Percentiles rank a stretch among this genome's conserved stretches.
Evolutionary conservation across 2,888 invertebrate species (phyloP).

Genomic region (Prostheceraeus crozeri): DNA sequence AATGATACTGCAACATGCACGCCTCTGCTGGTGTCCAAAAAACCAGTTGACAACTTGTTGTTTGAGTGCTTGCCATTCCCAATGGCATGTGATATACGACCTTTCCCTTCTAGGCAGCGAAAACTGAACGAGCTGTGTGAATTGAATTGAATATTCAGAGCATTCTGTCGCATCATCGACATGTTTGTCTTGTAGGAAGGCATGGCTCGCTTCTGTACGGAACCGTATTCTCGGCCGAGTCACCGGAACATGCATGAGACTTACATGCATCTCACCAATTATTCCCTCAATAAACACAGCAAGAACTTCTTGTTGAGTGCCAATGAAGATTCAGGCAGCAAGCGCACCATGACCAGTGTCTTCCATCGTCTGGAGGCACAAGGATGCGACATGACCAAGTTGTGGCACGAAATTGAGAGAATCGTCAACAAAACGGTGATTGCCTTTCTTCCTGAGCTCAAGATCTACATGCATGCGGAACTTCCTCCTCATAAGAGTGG

Average conservation of each 20-base stretch:
- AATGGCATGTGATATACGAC: too few species aligned
- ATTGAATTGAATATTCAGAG: too few species aligned
- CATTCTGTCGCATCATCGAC: too few species aligned
- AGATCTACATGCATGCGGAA: conserved; percentile 51
- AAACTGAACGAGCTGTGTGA: too few species aligned
- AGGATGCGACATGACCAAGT: conserved; percentile 52
- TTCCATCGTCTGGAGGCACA: conserved; percentile 50
- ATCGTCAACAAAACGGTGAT: conserved; percentile 58
- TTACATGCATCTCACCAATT: conserved; percentile 60
- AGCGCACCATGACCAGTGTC: conserved; percentile 58
- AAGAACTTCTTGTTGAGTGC: conserved; percentile 56
- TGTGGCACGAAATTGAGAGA: conserved; percentile 58
- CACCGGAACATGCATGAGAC: conserved; percentile 56
- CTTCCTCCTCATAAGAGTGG: conserved; percentile 53
- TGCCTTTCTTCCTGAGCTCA: conserved; percentile 58
- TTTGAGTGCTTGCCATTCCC: too few species aligned
- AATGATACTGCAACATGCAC: too few species aligned
- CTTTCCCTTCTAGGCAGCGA: too few species aligned
- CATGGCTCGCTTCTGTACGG: conserved; percentile 59
- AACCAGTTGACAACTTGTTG: too few species aligned
- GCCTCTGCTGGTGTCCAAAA: too few species aligned
- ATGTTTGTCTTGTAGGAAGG: too few species aligned
- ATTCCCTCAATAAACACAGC: conserved; percentile 59
- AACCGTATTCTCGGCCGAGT: conserved; percentile 57
- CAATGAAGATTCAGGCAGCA: conserved; percentile 56